Conservation (phyloP, 2,888 invertebrate genomes). For the Sarcophaga caerulescens region DNA sequence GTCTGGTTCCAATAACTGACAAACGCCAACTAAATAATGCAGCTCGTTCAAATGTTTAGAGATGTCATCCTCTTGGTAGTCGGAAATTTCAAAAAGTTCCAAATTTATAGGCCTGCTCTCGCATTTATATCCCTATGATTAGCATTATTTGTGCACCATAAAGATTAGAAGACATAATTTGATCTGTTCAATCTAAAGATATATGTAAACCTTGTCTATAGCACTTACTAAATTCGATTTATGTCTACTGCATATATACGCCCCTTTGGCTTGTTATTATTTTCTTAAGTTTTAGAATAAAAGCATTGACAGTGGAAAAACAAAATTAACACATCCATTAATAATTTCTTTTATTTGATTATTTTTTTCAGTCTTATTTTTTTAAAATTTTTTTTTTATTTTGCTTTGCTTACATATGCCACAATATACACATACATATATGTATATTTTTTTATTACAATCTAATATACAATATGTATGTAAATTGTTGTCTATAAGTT, state of each 20-base stretch:
- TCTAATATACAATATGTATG: not conserved
- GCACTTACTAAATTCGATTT: not conserved
- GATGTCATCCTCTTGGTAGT: no score
- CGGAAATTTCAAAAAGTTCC: no score
- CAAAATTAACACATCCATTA: conserved; percentile 24
- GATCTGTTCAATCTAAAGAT: no score
- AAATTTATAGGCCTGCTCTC: no score
- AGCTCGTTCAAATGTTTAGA: no score
- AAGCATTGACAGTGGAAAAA: not conserved
- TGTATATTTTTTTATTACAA: no score
- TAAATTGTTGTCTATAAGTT: not conserved
- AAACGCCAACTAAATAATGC: no score
- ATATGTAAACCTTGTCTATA: no score
- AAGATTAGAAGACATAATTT: no score
- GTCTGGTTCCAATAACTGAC: no score
- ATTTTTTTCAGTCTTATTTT: not conserved
- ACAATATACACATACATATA: not conserved
- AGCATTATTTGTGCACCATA: no score
- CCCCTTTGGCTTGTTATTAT: not conserved
- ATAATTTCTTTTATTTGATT: conserved; percentile 8
- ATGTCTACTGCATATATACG: not conserved
- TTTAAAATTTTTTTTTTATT: not conserved
- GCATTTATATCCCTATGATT: no score
- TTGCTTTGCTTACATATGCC: not conserved
- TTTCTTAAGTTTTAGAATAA: not conserved